These are phyloP conservation scores for Epinephelus malabaricus DNA, from an alignment of 2,797 vertebrate genomes.

Conservation along the genomic window DNA sequence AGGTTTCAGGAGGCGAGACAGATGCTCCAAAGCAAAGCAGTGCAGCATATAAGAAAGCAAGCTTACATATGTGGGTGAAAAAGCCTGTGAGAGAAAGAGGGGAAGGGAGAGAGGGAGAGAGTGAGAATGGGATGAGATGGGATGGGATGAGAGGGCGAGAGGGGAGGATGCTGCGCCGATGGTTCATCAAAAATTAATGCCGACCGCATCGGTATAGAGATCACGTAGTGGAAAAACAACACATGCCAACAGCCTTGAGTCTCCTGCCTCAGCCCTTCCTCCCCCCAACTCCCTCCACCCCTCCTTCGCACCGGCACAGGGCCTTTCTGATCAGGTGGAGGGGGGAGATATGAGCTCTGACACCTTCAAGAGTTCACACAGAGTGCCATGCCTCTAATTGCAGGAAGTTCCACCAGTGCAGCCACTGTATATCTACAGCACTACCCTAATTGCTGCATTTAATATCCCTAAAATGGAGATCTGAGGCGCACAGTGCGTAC, in stretches of 20 bases:
- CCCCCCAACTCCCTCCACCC: constrained; percentile 57
- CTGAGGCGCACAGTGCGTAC: constrained; percentile 68
- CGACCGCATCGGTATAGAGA: constrained; percentile 87
- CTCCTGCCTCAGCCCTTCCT: constrained; percentile 74
- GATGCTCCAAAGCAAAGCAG: constrained; percentile 75
- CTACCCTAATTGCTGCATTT: constrained; percentile 84
- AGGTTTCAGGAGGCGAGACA: constrained; percentile 73
- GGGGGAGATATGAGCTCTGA: constrained; percentile 86
- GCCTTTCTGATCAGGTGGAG: constrained; percentile 87
- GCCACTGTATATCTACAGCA: constrained; percentile 69
- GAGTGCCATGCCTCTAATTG: constrained; percentile 87
- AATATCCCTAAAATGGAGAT: constrained; percentile 85
- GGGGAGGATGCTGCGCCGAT: constrained; percentile 82
- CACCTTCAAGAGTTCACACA: constrained; percentile 87
- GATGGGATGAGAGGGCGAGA: constrained; percentile 79
- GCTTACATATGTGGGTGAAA: constrained; percentile 69
- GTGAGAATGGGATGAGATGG: constrained; percentile 69
- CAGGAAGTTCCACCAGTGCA: constrained; percentile 77
- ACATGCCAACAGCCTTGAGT: constrained; percentile 87
- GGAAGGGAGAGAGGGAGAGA: constrained; percentile 24
- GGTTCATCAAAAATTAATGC: constrained; percentile 91
- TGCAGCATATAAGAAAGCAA: constrained; percentile 75
- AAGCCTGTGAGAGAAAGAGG: constrained; percentile 62
- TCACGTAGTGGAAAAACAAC: constrained; percentile 89
- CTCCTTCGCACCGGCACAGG: constrained; percentile 67